phyloP scores from a whole-genome alignment of 2,113 vertebrate species.

The Ammodytes dubius region DNA sequence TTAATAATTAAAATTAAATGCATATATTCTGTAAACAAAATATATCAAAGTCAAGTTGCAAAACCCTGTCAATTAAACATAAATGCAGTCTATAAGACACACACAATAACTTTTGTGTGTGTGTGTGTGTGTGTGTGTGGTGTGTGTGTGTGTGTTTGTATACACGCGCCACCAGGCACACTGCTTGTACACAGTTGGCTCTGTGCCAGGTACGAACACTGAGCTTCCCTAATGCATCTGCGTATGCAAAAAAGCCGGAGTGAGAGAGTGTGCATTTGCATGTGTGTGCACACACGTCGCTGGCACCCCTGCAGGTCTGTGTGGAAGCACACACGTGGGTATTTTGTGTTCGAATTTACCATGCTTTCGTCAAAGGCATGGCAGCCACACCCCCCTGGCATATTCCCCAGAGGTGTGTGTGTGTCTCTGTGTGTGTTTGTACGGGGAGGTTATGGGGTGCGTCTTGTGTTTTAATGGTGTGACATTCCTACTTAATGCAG shows the following conservation, averaged over 20 bases:
- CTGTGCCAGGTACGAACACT: conserved; percentile 43
- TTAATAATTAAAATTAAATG: not conserved
- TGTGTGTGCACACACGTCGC: conserved; percentile 8
- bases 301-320: conserved; percentile 53
- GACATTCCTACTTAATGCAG: conserved; percentile 72
- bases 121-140: not conserved
- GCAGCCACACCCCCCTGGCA: conserved; percentile 76
- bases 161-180: not conserved
- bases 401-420: conserved; percentile 63
- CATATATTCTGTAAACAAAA: not conserved
- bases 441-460: conserved; percentile 17
- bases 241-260: conserved; percentile 39
- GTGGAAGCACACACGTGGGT: conserved; percentile 58
- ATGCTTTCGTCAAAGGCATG: conserved; percentile 63
- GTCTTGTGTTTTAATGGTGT: conserved; percentile 63
- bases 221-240: conserved; percentile 53
- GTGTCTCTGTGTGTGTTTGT: conserved; percentile 38
- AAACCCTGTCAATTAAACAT: conserved; percentile 7
- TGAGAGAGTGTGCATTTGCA: not conserved
- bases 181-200: conserved; percentile 39
- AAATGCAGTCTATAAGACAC: not conserved
- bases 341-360: conserved; percentile 53
- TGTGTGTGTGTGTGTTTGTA: conserved; percentile 15
- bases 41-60: not conserved
- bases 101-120: conserved; percentile 5